A percentile compares a stretch with the other conserved stretches of the same genome.
These are phyloP conservation scores for Urophycis tenuis DNA, from an alignment of 2,797 vertebrate species.

Conservation along the genomic window DNA sequence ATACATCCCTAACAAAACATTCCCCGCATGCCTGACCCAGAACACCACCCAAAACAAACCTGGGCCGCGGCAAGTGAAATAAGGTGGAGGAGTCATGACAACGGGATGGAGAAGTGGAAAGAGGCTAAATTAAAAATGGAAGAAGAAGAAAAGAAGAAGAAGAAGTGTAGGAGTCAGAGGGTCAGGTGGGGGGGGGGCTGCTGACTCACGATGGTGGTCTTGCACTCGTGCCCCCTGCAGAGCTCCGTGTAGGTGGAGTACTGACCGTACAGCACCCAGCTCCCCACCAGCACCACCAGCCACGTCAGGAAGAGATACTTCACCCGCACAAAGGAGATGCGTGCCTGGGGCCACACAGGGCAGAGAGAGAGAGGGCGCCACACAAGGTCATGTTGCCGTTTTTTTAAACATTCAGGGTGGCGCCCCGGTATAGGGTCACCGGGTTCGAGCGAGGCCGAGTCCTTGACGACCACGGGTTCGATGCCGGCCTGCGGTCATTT, in stretches of 20 bases:
- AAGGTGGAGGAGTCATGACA: not conserved
- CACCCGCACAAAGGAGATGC: slow-evolving; percentile 88
- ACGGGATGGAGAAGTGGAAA: not conserved
- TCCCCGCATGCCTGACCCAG: no score
- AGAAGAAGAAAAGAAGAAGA: no score
- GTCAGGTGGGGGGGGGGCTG: no score
- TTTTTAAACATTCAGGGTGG: no score
- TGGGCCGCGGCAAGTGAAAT: not conserved
- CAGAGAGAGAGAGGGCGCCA: slow-evolving; percentile 12
- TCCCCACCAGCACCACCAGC: slow-evolving; percentile 92
- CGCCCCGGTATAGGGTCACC: no score
- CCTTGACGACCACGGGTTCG: no score
- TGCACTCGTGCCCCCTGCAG: slow-evolving; percentile 95
- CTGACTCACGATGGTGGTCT: slow-evolving; percentile 84
- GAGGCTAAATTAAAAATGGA: not conserved
- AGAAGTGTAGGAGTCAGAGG: not conserved
- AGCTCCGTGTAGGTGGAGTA: slow-evolving; percentile 96
- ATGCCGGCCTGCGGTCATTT: no score
- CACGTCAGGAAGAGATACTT: slow-evolving; percentile 98
- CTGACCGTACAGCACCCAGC: slow-evolving; percentile 96
- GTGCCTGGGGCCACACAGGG: slow-evolving; percentile 72
- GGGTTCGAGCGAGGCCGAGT: no score
- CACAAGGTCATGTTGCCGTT: no score
- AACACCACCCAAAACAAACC: no score
- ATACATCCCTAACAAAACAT: not conserved